Evolutionary conservation across 2,888 invertebrate species (phyloP).

Genomic region (Seira ritae): DNA sequence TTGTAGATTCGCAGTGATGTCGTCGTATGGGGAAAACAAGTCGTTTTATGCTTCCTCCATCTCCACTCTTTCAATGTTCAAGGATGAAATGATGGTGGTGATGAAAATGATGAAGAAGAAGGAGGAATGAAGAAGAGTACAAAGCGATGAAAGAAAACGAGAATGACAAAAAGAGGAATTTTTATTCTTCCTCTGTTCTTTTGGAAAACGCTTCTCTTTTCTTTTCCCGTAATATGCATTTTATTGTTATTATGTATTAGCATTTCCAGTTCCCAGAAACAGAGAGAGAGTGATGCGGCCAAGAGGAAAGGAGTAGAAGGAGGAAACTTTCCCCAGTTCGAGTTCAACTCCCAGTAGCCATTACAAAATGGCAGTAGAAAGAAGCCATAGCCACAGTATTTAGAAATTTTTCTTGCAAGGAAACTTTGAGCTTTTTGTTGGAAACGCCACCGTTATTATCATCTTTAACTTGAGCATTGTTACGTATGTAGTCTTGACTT

Average conservation of each 20-base stretch:
- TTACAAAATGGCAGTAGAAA: background rate
- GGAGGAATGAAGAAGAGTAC: background rate
- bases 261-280: background rate
- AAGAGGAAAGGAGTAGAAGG: background rate
- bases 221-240: background rate
- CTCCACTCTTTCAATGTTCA: background rate
- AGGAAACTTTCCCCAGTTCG: background rate
- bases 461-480: background rate
- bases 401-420: too few species aligned
- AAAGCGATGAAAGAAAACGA: background rate
- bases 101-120: background rate
- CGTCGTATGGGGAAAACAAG: constrained; percentile 11
- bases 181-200: background rate
- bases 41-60: background rate
- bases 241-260: constrained; percentile 11
- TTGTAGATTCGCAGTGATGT: too few species aligned
- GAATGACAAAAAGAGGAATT: constrained; percentile 3
- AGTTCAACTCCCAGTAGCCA: background rate
- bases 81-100: too few species aligned
- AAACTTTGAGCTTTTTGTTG: background rate
- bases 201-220: background rate
- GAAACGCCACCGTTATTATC: background rate
- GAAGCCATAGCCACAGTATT: too few species aligned
- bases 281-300: background rate
- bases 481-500: background rate